Evolutionary conservation across 2,113 vertebrate genomes (phyloP).

Genomic region (Cranoglanis bouderius): DNA sequence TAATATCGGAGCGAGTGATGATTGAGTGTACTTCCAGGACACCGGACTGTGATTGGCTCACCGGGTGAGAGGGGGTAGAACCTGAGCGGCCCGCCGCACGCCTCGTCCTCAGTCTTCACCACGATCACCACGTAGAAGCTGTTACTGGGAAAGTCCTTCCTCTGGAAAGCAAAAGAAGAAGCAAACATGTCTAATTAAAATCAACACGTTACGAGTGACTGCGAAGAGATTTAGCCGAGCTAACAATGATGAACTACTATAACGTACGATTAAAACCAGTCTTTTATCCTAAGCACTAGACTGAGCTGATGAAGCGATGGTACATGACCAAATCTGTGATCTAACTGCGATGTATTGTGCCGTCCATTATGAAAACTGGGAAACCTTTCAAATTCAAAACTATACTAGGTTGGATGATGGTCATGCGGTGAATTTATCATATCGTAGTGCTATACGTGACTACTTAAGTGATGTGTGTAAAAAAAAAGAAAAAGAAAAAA

Average conservation of each 20-base stretch:
- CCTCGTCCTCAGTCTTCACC: slow-evolving; percentile 96
- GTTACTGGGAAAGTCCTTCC: slow-evolving; percentile 92
- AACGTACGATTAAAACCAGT: background rate
- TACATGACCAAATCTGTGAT: background rate
- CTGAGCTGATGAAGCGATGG: background rate
- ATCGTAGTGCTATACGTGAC: too few relatives aligned
- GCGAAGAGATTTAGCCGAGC: background rate
- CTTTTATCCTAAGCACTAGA: background rate
- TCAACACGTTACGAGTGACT: too few relatives aligned
- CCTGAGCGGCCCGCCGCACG: slow-evolving; percentile 84
- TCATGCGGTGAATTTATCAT: too few relatives aligned
- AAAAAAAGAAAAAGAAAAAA: background rate
- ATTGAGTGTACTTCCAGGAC: background rate
- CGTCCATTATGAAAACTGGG: background rate
- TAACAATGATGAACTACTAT: background rate
- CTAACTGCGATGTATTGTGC: too few relatives aligned
- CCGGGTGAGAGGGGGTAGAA: slow-evolving; percentile 83
- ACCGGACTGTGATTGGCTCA: slow-evolving; percentile 13
- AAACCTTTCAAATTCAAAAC: too few relatives aligned
- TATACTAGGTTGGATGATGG: too few relatives aligned
- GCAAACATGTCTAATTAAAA: background rate
- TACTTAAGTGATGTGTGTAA: too few relatives aligned
- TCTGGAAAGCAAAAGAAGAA: slow-evolving; percentile 67
- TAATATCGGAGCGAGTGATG: background rate
- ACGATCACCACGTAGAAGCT: slow-evolving; percentile 97